These are phyloP conservation scores for Drosophila athabasca DNA, from an alignment of 1,140 invertebrate species.

Conservation along the genomic window DNA sequence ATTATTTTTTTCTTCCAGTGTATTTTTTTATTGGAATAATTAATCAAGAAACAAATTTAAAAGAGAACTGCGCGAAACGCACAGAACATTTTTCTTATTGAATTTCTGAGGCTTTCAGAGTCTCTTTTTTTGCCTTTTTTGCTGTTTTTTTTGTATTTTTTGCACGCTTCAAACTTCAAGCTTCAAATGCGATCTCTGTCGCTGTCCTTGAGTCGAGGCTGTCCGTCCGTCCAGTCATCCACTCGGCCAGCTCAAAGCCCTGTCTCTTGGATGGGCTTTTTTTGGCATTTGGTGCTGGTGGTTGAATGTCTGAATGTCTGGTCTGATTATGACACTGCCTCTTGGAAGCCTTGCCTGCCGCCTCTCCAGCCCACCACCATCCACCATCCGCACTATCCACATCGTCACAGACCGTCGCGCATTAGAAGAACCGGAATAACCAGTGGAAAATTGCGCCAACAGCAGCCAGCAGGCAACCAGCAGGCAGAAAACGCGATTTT, in stretches of 20 bases:
- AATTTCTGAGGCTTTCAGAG: too few species aligned
- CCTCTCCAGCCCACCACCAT: slow-evolving; percentile 7
- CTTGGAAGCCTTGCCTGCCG: slow-evolving; percentile 22
- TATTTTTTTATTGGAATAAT: slow-evolving; percentile 10
- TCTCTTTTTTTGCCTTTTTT: slow-evolving; percentile 14
- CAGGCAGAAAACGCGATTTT: slow-evolving; percentile 53
- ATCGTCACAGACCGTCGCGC: slow-evolving; percentile 42
- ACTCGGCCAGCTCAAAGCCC: slow-evolving; percentile 64
- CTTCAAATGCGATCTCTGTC: slow-evolving; percentile 62
- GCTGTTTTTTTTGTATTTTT: slow-evolving; percentile 35
- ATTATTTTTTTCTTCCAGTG: background rate
- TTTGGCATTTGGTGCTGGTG: too few species aligned
- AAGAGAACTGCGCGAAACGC: slow-evolving; percentile 32
- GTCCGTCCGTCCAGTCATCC: slow-evolving; percentile 66
- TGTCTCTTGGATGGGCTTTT: slow-evolving; percentile 21
- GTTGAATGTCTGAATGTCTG: slow-evolving; percentile 13
- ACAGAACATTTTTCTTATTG: slow-evolving; percentile 18
- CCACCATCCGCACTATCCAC: background rate
- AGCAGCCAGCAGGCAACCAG: slow-evolving; percentile 31
- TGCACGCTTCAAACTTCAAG: slow-evolving; percentile 59
- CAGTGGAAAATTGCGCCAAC: slow-evolving; percentile 66
- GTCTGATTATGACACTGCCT: slow-evolving; percentile 77
- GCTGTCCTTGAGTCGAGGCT: slow-evolving; percentile 75
- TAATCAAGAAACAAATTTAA: slow-evolving; percentile 46
- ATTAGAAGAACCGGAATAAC: slow-evolving; percentile 80